phyloP scores from a whole-genome alignment of 2,797 vertebrate genomes.

The Molossus molossus region DNA sequence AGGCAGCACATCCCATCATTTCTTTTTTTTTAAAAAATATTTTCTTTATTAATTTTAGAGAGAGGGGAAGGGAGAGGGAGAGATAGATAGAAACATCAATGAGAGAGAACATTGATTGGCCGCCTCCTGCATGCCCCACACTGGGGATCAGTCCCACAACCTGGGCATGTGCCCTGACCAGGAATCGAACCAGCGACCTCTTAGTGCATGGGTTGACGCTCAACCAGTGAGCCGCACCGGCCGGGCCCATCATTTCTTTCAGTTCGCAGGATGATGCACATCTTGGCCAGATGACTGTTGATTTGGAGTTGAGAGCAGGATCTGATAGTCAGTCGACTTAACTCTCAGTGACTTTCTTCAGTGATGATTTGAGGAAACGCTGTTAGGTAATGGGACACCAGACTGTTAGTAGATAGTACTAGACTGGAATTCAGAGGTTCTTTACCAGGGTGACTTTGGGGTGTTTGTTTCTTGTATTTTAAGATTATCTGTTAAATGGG shows the following conservation, averaged over 20 bases:
- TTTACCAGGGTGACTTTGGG: not conserved
- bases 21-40: not conserved
- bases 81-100: too few species aligned
- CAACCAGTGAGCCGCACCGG: too few species aligned
- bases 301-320: not conserved
- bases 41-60: too few species aligned
- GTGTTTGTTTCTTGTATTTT: constrained; percentile 39
- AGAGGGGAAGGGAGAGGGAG: too few species aligned
- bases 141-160: too few species aligned
- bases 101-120: too few species aligned
- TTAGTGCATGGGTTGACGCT: too few species aligned
- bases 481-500: constrained; percentile 24
- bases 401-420: not conserved
- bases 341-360: constrained; percentile 17
- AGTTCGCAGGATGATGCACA: not conserved
- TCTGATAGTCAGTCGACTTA: not conserved
- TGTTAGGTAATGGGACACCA: not conserved
- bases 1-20: not conserved
- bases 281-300: not conserved
- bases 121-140: too few species aligned
- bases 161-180: too few species aligned
- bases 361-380: not conserved
- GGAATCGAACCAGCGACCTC: too few species aligned
- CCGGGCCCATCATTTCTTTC: not conserved
- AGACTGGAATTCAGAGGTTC: constrained; percentile 21